Conservation (phyloP, 2,797 vertebrate species). For the Xiphorhynchus erythropygius region DNA sequence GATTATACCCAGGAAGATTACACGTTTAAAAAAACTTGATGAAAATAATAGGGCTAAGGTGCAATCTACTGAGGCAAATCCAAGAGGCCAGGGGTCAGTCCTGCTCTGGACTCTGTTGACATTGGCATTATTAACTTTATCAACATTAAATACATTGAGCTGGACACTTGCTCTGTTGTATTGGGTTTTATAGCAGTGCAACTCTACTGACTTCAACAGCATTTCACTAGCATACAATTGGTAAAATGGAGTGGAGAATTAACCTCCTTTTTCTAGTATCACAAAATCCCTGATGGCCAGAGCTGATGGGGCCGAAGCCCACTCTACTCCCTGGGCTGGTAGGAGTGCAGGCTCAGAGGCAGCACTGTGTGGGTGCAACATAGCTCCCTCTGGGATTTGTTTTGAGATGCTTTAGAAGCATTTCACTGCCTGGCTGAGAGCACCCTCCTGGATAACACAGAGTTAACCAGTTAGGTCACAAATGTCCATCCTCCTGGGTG, state of each 20-base stretch:
- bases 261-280: neutral
- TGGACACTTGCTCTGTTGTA: neutral
- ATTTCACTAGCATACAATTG: neutral
- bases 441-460: neutral
- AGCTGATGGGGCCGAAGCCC: neutral
- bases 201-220: neutral
- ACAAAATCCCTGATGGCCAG: neutral
- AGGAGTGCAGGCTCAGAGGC: neutral
- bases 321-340: fast-evolving
- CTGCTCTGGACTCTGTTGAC: neutral
- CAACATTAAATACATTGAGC: neutral
- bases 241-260: neutral
- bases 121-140: neutral
- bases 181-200: neutral
- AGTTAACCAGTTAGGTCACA: neutral
- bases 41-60: neutral
- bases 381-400: neutral
- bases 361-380: neutral
- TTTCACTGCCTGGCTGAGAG: neutral
- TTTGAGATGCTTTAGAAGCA: neutral
- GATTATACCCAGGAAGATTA: neutral
- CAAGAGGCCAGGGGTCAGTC: neutral
- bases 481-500: neutral
- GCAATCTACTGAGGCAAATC: neutral
- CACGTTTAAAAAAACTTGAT: neutral